A percentile compares a stretch with the other conserved stretches of the same genome.
Evolutionary conservation across 2,113 vertebrate species (phyloP).

Genomic region (Pachyramphus minor): DNA sequence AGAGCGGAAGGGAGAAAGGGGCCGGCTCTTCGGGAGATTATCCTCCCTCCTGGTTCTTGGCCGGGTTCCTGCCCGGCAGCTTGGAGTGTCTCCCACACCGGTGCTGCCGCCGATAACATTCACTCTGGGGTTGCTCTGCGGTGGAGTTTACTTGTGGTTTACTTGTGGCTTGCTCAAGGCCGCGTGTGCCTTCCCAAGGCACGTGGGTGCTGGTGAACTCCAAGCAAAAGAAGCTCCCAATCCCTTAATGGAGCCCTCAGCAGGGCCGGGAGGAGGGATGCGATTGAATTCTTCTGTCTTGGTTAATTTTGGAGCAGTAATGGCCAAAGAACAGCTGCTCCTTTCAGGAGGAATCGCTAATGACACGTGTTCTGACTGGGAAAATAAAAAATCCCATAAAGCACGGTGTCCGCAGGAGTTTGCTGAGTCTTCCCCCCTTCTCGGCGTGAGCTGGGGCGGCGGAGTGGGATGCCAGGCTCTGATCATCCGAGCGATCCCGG

Average conservation of each 20-base stretch:
- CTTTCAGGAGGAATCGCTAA: neutral
- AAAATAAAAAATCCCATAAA: neutral
- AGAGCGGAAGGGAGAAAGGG: conserved; percentile 19
- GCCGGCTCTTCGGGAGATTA: conserved; percentile 37
- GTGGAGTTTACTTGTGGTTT: neutral
- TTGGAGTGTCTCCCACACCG: neutral
- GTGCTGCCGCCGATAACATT: neutral
- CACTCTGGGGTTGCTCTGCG: neutral
- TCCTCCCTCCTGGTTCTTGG: conserved; percentile 20
- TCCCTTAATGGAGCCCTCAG: neutral
- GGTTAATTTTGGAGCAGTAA: conserved; percentile 14
- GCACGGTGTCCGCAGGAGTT: neutral
- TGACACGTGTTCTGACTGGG: neutral
- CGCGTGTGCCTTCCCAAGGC: neutral
- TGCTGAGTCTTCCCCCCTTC: neutral
- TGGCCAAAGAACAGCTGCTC: conserved; percentile 37
- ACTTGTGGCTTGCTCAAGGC: neutral
- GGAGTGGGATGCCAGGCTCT: neutral
- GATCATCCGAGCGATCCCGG: neutral
- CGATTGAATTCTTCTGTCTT: neutral
- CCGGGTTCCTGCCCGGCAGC: neutral
- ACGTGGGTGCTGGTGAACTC: neutral
- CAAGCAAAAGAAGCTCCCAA: neutral
- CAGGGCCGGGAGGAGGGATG: neutral
- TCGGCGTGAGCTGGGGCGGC: neutral